Percentiles rank a stretch among this genome's conserved stretches.
Evolutionary conservation across 2,888 invertebrate species (phyloP).

Genomic region (Mesorhabditis spiculigera): DNA sequence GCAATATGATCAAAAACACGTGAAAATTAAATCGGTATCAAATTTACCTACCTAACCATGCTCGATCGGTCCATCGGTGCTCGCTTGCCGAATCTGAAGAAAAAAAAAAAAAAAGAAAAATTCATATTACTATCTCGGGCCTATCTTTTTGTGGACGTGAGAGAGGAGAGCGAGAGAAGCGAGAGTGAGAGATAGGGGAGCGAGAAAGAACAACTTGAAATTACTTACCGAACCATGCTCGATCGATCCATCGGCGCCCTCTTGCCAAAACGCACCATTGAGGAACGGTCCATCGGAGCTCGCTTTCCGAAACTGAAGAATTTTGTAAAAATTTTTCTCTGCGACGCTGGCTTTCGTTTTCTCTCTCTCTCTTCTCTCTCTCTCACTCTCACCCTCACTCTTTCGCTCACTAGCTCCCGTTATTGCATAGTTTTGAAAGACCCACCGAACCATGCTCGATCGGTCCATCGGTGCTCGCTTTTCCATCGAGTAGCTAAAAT

Average conservation of each 20-base stretch:
- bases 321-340: too few species aligned
- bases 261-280: constrained; percentile 23
- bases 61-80: constrained; percentile 32
- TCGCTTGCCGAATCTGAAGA: constrained; percentile 36
- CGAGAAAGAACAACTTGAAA: background rate
- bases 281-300: constrained; percentile 19
- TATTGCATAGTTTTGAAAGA: too few species aligned
- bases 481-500: background rate
- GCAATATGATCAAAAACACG: too few species aligned
- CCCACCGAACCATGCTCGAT: constrained; percentile 19
- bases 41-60: constrained; percentile 21
- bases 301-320: constrained; percentile 19
- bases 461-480: constrained; percentile 22
- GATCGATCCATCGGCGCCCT: constrained; percentile 31
- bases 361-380: too few species aligned
- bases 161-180: background rate
- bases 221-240: constrained; percentile 22
- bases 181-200: background rate
- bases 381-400: too few species aligned
- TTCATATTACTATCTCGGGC: background rate
- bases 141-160: background rate
- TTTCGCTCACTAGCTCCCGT: too few species aligned
- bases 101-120: too few species aligned
- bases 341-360: too few species aligned
- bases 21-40: too few species aligned